Evolutionary conservation across 2,797 vertebrate species (phyloP), one percentile per base, ranked within the genome.

Genomic region (Loris lydekkerianus): DNA sequence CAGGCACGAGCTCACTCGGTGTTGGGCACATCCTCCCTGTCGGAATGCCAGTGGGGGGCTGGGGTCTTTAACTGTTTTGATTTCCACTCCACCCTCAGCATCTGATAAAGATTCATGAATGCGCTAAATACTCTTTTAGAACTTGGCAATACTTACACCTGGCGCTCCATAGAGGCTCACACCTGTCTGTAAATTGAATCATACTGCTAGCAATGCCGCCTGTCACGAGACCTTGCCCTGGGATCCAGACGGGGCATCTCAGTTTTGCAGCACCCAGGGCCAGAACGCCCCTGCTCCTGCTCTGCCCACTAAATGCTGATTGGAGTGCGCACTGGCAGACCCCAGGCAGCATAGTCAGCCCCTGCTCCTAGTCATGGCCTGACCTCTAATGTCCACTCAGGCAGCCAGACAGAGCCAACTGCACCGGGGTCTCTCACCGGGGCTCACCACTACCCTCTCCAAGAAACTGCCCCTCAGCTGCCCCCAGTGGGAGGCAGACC

Each of bases 191-290:
- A 27, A 29, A 15, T 7, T 34, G 4, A 61, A n/a, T 5, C 17
- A 17, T 0, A 0, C n/a, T 11, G 6, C 70, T 27, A 21, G 75
- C 77, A 31, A 15, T 3, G 1, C 2, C 1, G 43, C 95, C 96
- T 86, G 86, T 56, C 89, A 81, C 8, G 23, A 95, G 95, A 96
- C 94, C 89, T 78, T 87, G 43, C 92, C 95, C 73, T 76, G 85
- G 94, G 94, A 93, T 29, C 11, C 0, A 65, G 67, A 90, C 70
- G 83, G 78, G 17, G 82, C 85, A 83, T 34, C 96, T 84, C 61
- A 25, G 77, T n/a, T 65, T 40, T 13, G 6, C n/a, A 20, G 61
- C 34, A 77, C 94, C 53, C 17, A 14, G 95, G 60, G 31, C 46
- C 72, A 97, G 94, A 96, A 14, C 72, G 53, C 3, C 0, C 76